phyloP scores from a whole-genome alignment of 1,140 invertebrate genomes.

The Copidosoma floridanum region DNA sequence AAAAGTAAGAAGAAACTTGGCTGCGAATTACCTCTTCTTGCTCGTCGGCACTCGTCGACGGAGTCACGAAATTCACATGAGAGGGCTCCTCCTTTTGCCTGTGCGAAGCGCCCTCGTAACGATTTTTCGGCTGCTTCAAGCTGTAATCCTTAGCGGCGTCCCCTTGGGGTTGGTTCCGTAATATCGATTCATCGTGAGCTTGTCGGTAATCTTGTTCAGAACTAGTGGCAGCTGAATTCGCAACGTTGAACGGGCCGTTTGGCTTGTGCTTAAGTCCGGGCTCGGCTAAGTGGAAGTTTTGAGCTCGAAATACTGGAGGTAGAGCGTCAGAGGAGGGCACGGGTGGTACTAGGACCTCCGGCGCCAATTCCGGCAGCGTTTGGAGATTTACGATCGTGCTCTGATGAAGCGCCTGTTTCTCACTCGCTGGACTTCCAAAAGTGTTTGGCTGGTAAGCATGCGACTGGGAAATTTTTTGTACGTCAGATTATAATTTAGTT shows the following conservation, averaged over 20 bases:
- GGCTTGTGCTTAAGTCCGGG: conserved; percentile 16
- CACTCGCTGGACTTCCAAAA: conserved; percentile 34
- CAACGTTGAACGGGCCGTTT: conserved; percentile 2
- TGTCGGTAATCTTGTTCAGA: conserved; percentile 30
- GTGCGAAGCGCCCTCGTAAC: neutral
- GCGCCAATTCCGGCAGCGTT: conserved; percentile 30
- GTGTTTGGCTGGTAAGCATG: conserved; percentile 42
- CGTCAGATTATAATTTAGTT: neutral
- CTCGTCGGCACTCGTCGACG: conserved; percentile 28
- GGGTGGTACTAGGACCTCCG: conserved; percentile 42
- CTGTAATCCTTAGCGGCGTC: conserved; percentile 1
- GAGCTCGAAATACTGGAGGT: conserved; percentile 44
- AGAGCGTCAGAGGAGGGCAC: conserved; percentile 38
- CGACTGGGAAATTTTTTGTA: conserved; percentile 30
- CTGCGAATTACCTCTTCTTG: conserved; percentile 47
- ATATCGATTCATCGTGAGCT: conserved; percentile 24
- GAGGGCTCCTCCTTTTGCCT: conserved; percentile 7
- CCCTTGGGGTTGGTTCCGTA: conserved; percentile 5
- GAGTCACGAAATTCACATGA: conserved; percentile 28
- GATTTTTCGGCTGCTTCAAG: neutral
- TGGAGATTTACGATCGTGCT: conserved; percentile 35
- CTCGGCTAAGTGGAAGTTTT: conserved; percentile 40
- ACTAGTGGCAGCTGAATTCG: neutral
- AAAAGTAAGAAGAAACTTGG: no score
- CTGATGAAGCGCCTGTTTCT: conserved; percentile 39